phyloP scores from a whole-genome alignment of 2,113 vertebrate genomes.

The Felis catus region F.catus_Fca126_mat1.0 CM031416.1:75877001-75877500 shows the following conservation, averaged over 20 bases:
- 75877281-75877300: neutral
- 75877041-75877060: neutral
- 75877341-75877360: neutral
- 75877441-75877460: neutral
- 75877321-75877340: conserved; percentile 8
- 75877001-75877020: conserved; percentile 31
- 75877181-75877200: neutral
- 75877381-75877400: neutral
- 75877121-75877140: neutral
- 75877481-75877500: conserved; percentile 42
- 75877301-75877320: conserved; percentile 34
- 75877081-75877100: neutral
- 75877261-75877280: neutral
- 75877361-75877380: neutral
- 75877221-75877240: neutral
- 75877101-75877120: neutral
- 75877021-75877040: neutral
- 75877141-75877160: neutral
- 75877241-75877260: neutral
- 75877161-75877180: neutral
- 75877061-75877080: neutral
- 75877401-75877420: neutral
- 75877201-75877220: neutral
- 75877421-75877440: conserved; percentile 23
- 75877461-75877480: neutral